Conservation (phyloP, 2,113 vertebrate genomes). For the Nannospalax galili region DNA sequence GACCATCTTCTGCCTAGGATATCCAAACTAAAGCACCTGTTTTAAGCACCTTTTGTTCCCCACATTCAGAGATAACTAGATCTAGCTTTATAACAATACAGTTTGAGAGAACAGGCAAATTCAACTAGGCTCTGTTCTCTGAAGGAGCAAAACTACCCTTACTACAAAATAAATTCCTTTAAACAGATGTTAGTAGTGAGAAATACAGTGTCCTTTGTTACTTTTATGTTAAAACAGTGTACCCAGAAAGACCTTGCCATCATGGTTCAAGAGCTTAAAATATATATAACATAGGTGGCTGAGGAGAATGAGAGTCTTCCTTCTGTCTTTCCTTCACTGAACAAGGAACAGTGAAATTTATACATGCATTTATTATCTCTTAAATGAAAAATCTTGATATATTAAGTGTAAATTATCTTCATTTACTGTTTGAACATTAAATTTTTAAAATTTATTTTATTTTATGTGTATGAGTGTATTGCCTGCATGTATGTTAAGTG, state of each 20-base stretch:
- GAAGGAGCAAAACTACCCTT: slow-evolving; percentile 4
- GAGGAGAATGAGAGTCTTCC: background rate
- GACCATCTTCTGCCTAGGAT: background rate
- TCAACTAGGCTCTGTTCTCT: background rate
- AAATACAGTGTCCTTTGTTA: background rate
- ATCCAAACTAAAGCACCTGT: background rate
- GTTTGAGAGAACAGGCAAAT: background rate
- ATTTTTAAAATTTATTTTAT: background rate
- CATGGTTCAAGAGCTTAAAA: slow-evolving; percentile 7
- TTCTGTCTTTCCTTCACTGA: background rate
- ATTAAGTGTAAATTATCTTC: background rate
- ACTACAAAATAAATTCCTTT: background rate
- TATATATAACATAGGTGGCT: no score
- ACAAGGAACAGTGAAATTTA: slow-evolving; percentile 4
- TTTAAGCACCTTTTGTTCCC: background rate
- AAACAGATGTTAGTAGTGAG: slow-evolving; percentile 16
- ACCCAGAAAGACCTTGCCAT: background rate
- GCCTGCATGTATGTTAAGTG: no score
- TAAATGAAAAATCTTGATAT: slow-evolving; percentile 25
- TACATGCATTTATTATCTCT: slow-evolving; percentile 28
- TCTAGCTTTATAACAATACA: background rate
- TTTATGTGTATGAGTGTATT: no score
- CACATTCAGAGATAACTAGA: background rate
- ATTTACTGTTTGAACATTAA: slow-evolving; percentile 16
- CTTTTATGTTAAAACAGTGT: slow-evolving; percentile 20